Evolutionary conservation across 2,113 vertebrate genomes (phyloP), one percentile per base, ranked within the genome.

Genomic region (Ictalurus furcatus): DNA sequence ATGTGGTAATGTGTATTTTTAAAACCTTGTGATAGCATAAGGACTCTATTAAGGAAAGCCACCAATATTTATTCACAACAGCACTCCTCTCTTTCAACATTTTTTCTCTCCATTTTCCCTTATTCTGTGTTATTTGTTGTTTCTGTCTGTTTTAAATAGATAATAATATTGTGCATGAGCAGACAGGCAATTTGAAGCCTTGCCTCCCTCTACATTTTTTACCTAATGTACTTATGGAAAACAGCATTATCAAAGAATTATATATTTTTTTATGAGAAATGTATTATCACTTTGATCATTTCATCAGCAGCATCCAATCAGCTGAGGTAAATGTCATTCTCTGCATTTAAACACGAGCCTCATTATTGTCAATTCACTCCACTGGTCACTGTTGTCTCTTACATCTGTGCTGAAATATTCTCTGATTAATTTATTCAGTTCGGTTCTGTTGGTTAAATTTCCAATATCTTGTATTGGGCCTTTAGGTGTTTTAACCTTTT

Each of bases 1-100:
- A 78, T 81, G 52, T 79, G 17, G 44, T 48, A 84, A 74, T 88
- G 28, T 88, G 21, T 30, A 23, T 82, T 86, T 76, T 73, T 69
- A 67, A 69, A 81, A 78, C 11, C 1, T 79, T 65, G 19, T 65
- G 34, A 21, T 34, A 71, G 28, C 17, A 37, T 40, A 67, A 79
- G 58, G 54, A 65, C 16, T 52, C 59, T 79, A 78, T 78, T 30
- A 87, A 63, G 16, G 85, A 44, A 48, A 59, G 28, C 7, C 58
- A 87, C 28, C 71, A 52, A 52, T n/a, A 28, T 48, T 78, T 19
- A 87, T 87, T 79, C 54, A 58, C 40, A 71, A 17, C 30, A 59
- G 37, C 85, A 21, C 69, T 25, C 44, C 44, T 59, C 44, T 73
- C 3, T 16, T 79, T 78, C 44, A 12, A 48, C 48, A 28, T 78